Evolutionary conservation across 1,140 invertebrate genomes (phyloP), one percentile per base, ranked within the genome.

Genomic region (Dermatophagoides farinae): DNA sequence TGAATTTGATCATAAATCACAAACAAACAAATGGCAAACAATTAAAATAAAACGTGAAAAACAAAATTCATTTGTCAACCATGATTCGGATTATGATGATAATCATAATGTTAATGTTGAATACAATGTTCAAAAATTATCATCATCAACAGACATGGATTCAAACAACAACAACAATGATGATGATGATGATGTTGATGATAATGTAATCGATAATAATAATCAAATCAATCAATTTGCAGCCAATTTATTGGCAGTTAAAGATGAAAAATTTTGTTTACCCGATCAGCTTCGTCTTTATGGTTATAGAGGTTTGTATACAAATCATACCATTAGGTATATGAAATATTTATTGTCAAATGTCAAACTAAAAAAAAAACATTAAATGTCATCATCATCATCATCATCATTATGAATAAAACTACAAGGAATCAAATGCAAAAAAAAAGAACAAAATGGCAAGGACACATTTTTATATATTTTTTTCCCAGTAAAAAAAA

Each of bases 41-140:
- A 43, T 43, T 43, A 43, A 16, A 16, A 2, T 18, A 43, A 43
- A 16, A 38, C 77, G 93, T 20, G 82, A 93, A 74, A 85, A 90
- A 73, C 78, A 90, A 65, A 84, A 87, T 14, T 81, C 95, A 52
- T 78, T 90, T 70, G 95, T 90, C 58, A 96, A 96, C 74, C 95
- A 95, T 70, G 87, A 93, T 74, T 91, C 93, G 40, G 54, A 62
- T 55, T 25, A 39, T 20, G 20, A 20, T 44, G 43, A 16, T 44
- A 12, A 2, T 18, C 4, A 14, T 18, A 18, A 25, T 50, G 47
- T 4, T 25, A 18, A 50, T 50, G 47, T 10, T 50, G n/a, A 43
- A 18, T 14, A 16, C 5, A 43, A 43, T 43, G 12, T 43, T 2
- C 12, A 16, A 16, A 43, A 16, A 16, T 14, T 18, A 43, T 1